Conservation (phyloP, 1,140 invertebrate genomes). For the Dinoponera quadriceps region DNA sequence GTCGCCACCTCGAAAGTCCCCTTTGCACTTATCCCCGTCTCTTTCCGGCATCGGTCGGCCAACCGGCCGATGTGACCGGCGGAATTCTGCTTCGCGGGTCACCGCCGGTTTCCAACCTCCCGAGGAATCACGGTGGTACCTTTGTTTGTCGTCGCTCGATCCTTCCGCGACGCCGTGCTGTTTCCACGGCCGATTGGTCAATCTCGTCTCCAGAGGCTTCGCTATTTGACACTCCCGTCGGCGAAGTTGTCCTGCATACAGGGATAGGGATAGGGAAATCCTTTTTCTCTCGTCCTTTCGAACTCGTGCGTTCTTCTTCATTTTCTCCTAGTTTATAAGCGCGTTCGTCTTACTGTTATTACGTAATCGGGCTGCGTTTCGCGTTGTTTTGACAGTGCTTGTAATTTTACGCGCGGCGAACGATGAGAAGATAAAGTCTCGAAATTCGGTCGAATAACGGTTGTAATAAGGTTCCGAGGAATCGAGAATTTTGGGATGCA, state of each 20-base stretch:
- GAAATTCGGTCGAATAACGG: constrained; percentile 5
- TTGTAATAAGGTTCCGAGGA: constrained; percentile 1
- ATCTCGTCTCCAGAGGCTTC: constrained; percentile 55
- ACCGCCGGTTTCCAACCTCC: constrained; percentile 32
- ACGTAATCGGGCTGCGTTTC: no score
- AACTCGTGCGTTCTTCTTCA: no score
- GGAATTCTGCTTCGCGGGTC: constrained; percentile 35
- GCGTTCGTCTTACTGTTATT: no score
- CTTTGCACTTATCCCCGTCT: constrained; percentile 67
- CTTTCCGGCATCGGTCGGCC: not conserved
- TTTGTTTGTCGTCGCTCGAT: constrained; percentile 60
- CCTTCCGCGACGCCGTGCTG: constrained; percentile 12
- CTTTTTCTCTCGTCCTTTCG: not conserved
- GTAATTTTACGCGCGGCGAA: not conserved
- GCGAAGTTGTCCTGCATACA: not conserved
- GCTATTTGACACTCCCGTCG: not conserved
- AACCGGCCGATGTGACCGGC: not conserved
- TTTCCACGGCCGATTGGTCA: constrained; percentile 62
- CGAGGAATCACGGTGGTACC: constrained; percentile 59
- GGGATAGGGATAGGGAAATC: not conserved
- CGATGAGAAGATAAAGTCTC: not conserved
- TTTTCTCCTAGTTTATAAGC: no score
- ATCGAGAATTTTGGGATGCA: constrained; percentile 62
- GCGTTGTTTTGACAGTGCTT: no score
- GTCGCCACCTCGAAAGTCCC: constrained; percentile 53